Evolutionary conservation across 2,888 invertebrate genomes (phyloP), one percentile per base, ranked within the genome.

Genomic region (Coelogynopora nodosa): DNA sequence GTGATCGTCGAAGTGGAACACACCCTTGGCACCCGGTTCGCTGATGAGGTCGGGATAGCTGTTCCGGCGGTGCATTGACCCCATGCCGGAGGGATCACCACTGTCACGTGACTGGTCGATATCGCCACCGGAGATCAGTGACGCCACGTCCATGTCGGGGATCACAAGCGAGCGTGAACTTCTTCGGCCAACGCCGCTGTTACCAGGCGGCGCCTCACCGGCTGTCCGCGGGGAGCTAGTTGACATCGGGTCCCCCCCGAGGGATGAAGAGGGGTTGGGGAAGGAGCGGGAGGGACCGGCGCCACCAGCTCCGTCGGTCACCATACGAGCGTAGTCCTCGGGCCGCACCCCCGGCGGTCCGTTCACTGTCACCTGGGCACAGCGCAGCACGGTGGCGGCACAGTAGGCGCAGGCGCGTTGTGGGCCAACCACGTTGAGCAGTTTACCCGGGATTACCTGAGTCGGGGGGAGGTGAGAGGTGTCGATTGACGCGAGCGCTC

Each of bases 371-470:
- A 74, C 74, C 74, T 74, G 74, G 74, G 74, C 74, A 23, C 74
- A 74, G 74, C 74, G 74, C 18, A 74, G 74, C 74, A 74, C 74
- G 23, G 74, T 74, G 74, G 74, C 27, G 74, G 74, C 74, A 74
- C 74, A 74, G 74, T 74, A 74, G 74, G 74, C 74, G 27, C 74
- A 74, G 74, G 74, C 74, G 23, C 74, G 74, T 26, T 74, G 74
- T 5, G 18, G 74, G 23, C 74, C 74, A 13, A 74, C 23, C 18
- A 5, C 18, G 23, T 26, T 26, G 10, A 74, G 74, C 23, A 74
- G 74, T 74, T 74, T 74, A 26, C 74, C 74, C 74, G 74, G 74
- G 27, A 49, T 23, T 26, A 23, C 27, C 5, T 74, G 2, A 74
- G 27, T 2, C 23, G 23, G 23, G 18, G 74, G 74, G 49, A 18